Percentiles rank a stretch among this genome's conserved stretches.
These are phyloP conservation scores for Rhizomys pruinosus DNA, from an alignment of 2,113 vertebrate genomes.

Conservation along the genomic window DNA sequence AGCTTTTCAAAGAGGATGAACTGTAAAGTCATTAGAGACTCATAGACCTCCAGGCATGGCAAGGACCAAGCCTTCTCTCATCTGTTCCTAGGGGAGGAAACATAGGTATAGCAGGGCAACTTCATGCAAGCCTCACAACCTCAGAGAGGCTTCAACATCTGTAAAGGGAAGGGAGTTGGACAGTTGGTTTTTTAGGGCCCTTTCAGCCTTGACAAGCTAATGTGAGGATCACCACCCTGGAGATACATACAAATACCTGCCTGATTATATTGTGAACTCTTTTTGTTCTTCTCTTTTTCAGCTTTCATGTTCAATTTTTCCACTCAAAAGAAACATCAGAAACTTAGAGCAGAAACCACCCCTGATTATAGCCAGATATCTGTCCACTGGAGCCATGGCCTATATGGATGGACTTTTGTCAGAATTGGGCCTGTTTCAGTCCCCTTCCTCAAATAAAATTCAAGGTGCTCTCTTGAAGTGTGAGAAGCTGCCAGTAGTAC, in stretches of 20 bases:
- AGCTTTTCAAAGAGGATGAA: neutral
- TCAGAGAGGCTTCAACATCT: neutral
- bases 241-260: constrained; percentile 21
- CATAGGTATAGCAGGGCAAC: neutral
- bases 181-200: neutral
- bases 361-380: constrained; percentile 2
- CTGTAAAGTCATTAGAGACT: neutral
- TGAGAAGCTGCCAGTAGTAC: constrained; percentile 69
- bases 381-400: neutral
- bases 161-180: neutral
- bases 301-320: constrained; percentile 49
- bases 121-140: neutral
- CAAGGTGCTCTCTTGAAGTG: constrained; percentile 70
- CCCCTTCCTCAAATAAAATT: constrained; percentile 73
- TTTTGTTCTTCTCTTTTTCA: constrained; percentile 26
- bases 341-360: constrained; percentile 41
- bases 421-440: constrained; percentile 52
- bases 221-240: neutral
- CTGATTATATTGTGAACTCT: neutral
- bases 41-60: neutral
- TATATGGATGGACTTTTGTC: neutral
- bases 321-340: constrained; percentile 40
- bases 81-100: neutral
- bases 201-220: neutral
- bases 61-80: neutral